Conservation (phyloP, 2,113 vertebrate species). For the Elaphurus davidianus region DNA sequence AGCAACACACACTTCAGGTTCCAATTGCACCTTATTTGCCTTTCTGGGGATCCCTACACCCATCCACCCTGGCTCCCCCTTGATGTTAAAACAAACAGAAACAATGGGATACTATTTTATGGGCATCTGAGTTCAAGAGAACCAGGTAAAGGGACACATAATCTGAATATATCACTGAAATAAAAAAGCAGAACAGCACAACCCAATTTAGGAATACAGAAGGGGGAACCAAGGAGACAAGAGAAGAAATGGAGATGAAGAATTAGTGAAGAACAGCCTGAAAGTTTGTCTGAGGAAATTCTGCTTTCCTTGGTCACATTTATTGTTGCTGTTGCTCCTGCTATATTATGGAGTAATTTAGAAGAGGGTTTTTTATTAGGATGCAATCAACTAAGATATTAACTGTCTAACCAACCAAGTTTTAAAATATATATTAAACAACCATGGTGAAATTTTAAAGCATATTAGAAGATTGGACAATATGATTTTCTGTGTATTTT, state of each 20-base stretch:
- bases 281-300: neutral
- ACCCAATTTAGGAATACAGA: neutral
- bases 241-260: neutral
- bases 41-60: neutral
- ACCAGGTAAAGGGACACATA: neutral
- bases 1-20: neutral
- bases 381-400: neutral
- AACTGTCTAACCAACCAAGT: neutral
- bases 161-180: neutral
- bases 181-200: neutral
- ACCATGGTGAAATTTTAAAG: neutral
- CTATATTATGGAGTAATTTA: neutral
- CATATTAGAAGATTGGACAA: neutral
- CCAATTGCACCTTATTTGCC: neutral
- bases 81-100: neutral
- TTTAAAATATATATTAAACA: neutral
- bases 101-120: neutral
- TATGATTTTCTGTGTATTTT: neutral
- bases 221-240: rapidly evolving
- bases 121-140: neutral
- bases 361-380: neutral
- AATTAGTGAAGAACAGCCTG: neutral
- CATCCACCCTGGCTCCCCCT: neutral
- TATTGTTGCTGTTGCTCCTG: neutral
- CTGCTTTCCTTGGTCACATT: neutral